Evolutionary conservation across 2,113 vertebrate species (phyloP).

Genomic region (Elgaria multicarinata): DNA sequence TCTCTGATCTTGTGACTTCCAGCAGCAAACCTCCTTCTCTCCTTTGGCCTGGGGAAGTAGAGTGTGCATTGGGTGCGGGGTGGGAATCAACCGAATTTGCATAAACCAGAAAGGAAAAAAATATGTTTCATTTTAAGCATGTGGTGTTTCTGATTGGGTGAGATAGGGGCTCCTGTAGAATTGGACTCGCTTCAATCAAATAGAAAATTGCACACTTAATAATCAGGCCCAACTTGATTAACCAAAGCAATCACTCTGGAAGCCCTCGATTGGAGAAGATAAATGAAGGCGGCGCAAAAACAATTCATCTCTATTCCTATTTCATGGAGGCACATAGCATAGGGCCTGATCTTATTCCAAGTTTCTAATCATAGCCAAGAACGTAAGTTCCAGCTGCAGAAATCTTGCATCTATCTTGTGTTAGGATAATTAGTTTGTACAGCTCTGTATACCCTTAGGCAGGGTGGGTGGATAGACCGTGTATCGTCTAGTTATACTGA

Average conservation of each 20-base stretch:
- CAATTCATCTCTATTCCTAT: accelerated
- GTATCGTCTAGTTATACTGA: not conserved
- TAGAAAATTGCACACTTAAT: constrained; percentile 36
- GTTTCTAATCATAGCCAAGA: not conserved
- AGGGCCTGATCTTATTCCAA: not conserved
- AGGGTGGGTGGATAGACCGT: not conserved
- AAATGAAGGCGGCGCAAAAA: constrained; percentile 38
- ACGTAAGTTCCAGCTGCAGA: not conserved
- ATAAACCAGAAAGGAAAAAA: constrained; percentile 57
- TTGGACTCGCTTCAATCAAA: constrained; percentile 33
- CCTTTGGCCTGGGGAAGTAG: not conserved
- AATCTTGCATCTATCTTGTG: not conserved
- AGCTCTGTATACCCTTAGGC: not conserved
- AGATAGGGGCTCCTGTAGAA: not conserved
- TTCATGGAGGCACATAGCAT: accelerated
- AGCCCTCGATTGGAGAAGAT: constrained; percentile 13
- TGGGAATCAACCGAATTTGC: constrained; percentile 50
- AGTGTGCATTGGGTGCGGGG: not conserved
- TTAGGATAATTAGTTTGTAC: constrained; percentile 4
- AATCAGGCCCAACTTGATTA: constrained; percentile 51
- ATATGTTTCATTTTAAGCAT: constrained; percentile 32
- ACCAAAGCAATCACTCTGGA: constrained; percentile 22
- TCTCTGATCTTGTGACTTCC: not conserved
- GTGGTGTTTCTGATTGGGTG: constrained; percentile 36
- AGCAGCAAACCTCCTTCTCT: constrained; percentile 38